phyloP scores from a whole-genome alignment of 2,113 vertebrate genomes.

The Oenanthe oenanthe region DNA sequence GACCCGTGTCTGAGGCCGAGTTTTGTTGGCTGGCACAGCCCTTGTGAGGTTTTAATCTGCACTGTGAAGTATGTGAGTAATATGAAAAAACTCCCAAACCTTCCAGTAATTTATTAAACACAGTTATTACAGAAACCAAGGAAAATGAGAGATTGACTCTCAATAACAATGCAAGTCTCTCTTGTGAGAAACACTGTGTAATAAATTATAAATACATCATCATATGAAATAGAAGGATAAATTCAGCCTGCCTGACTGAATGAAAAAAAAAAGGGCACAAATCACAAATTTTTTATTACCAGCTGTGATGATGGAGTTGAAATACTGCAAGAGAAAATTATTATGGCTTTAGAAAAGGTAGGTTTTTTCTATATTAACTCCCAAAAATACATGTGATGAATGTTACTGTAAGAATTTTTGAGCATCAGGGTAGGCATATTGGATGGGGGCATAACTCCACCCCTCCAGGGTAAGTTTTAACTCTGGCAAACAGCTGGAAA shows the following conservation, averaged over 20 bases:
- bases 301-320: not conserved
- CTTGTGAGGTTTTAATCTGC: not conserved
- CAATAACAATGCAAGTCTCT: not conserved
- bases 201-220: not conserved
- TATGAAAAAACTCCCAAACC: not conserved
- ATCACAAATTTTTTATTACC: not conserved
- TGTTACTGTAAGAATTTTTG: not conserved
- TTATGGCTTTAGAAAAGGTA: not conserved
- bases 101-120: conserved; percentile 24
- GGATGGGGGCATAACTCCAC: not conserved
- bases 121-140: not conserved
- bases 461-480: not conserved
- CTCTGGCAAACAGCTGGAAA: not conserved
- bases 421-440: not conserved
- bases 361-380: not conserved
- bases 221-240: not conserved
- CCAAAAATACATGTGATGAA: not conserved
- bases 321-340: not conserved
- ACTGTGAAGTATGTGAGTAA: not conserved
- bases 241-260: not conserved
- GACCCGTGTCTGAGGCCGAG: not conserved
- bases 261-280: not conserved
- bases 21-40: not conserved
- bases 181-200: not conserved
- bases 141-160: not conserved